These are phyloP conservation scores for Neoarius graeffei DNA, from an alignment of 2,113 vertebrate species.

Conservation along the genomic window DNA sequence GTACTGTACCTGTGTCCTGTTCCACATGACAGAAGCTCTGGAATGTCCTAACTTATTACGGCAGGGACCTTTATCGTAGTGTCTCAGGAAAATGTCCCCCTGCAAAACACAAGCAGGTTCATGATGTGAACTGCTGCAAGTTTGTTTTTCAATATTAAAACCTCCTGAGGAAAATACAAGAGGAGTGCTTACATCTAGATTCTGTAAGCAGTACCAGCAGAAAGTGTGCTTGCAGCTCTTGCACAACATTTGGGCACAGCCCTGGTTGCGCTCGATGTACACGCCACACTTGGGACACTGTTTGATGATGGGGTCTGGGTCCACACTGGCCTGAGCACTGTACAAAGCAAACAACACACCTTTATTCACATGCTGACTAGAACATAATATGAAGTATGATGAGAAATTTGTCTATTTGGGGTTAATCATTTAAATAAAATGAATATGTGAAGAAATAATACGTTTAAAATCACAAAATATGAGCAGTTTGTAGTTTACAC, in stretches of 20 bases:
- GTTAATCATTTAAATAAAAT: neutral
- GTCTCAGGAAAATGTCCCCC: constrained; percentile 96
- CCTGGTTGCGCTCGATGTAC: constrained; percentile 94
- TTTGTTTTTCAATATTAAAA: too few species aligned
- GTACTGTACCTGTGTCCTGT: constrained; percentile 86
- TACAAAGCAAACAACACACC: neutral
- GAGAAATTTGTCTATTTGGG: neutral
- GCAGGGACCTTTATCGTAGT: constrained; percentile 96
- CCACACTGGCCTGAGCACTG: constrained; percentile 62
- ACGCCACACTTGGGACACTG: constrained; percentile 90
- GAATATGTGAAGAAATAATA: neutral
- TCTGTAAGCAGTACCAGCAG: constrained; percentile 98
- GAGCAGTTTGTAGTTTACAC: neutral
- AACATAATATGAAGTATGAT: neutral
- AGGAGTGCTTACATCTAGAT: constrained; percentile 85
- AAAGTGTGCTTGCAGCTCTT: constrained; percentile 98
- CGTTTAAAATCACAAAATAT: neutral
- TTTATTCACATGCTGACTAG: neutral
- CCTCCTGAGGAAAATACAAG: neutral
- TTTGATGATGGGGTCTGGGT: constrained; percentile 83
- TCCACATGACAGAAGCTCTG: constrained; percentile 95
- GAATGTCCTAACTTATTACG: constrained; percentile 97
- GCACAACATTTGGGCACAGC: constrained; percentile 98
- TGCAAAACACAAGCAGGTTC: constrained; percentile 62
- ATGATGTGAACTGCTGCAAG: neutral